Base-by-base conservation (phyloP, 2,888 invertebrate species). In the Drosophila testacea region DNA sequence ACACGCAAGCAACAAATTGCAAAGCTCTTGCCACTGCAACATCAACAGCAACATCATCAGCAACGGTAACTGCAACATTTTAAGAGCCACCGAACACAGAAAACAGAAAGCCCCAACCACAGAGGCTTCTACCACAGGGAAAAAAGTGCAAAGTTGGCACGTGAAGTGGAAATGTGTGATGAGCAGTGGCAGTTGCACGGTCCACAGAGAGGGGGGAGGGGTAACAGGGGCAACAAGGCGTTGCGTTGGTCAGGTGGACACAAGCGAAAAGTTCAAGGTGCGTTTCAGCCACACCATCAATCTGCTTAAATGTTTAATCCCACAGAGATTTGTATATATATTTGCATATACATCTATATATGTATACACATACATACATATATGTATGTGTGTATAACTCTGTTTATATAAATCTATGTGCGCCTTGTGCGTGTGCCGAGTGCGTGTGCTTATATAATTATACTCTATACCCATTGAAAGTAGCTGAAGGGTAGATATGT, bases 291-390 rank as follows among this genome's bases (percentile, higher is more conserved):
- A 54, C 73, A 73, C 69, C 88, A 83, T 88, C 85, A 85, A 85
- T 88, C 85, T 88, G 78, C 82, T 82, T 86, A 86, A 85, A 85
- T 88, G 86, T 78, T 85, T 78, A 88, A 88, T 88, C 83, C 88
- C 78, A 56, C 78, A 59, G 82, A 80, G 83, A 81, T 81, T 88
- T 76, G 66, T 73, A 61, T 69, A 44, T 75, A 44, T 75, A 70
- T 71, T 72, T 74, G 64, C 69, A 81, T 62, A 52, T 28, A 30
- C 10, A 13, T 47, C 30, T 16, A 16, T 38, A 34, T 28, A 16
- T 61, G 36, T 46, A 22, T 28, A 9, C 16, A 22, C 44, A 10
- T 36, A n/a, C 44, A 10, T 36, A n/a, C 32, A 5, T 30, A 6
- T 10, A 10, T 11, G 6, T 36, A 2, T 36, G 6, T 32, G 22